A percentile compares a stretch with the other conserved stretches of the same genome.
Conservation (phyloP, 92 coral and sea anemone genomes). For the Zoanthus gigantus region DNA sequence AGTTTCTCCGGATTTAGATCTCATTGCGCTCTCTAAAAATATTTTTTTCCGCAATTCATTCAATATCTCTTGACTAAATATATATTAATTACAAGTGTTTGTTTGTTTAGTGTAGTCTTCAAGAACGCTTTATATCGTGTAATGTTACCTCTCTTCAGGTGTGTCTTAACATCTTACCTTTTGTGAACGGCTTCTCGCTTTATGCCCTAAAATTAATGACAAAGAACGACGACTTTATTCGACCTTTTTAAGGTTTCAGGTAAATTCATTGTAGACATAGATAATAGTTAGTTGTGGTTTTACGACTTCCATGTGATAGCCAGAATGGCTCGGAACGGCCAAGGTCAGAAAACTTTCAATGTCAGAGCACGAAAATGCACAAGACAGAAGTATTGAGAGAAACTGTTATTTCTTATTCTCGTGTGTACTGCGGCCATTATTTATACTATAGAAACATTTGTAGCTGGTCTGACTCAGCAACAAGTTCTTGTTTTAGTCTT, state of each 20-base stretch:
- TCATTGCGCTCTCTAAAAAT: not conserved
- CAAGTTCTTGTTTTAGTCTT: not conserved
- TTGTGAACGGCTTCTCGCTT: not conserved
- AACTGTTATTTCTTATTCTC: not conserved
- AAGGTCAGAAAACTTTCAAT: slow-evolving; percentile 2
- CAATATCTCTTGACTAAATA: not conserved
- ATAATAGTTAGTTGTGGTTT: slow-evolving; percentile 37
- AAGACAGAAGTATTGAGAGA: not conserved
- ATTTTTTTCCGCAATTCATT: not conserved
- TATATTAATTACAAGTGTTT: not conserved
- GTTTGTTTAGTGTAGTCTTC: slow-evolving; percentile 1
- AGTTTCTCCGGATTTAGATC: not conserved
- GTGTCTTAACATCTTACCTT: slow-evolving; percentile 3
- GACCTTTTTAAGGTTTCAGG: slow-evolving; percentile 2
- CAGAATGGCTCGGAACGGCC: not conserved
- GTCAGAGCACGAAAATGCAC: slow-evolving; percentile 2
- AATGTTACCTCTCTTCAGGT: not conserved
- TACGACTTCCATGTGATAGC: slow-evolving; percentile 31
- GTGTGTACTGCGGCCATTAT: not conserved
- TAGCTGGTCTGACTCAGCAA: not conserved
- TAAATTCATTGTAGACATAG: not conserved
- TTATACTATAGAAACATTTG: not conserved
- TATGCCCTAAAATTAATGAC: slow-evolving; percentile 12
- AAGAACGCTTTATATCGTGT: not conserved
- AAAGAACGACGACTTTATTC: not conserved